Percentiles rank a stretch among this genome's conserved stretches.
phyloP scores from a whole-genome alignment of 2,888 invertebrate genomes.

The Leptinotarsa peninsularis region DNA sequence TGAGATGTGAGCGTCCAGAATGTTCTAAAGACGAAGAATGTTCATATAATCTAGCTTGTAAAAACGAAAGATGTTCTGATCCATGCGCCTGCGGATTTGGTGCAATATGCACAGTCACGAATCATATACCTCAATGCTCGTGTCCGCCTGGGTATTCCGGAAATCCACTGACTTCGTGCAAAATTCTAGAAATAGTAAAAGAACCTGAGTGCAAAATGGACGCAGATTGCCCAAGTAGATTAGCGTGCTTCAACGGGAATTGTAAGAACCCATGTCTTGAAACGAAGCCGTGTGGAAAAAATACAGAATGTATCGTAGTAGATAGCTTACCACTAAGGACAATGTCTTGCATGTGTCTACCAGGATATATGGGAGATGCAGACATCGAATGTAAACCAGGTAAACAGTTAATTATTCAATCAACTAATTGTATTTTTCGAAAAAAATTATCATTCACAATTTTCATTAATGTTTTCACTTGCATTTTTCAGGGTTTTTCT shows the following conservation, averaged over 20 bases:
- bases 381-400: slow-evolving; percentile 85
- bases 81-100: slow-evolving; percentile 87
- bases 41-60: slow-evolving; percentile 82
- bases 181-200: slow-evolving; percentile 69
- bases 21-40: slow-evolving; percentile 83
- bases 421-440: slow-evolving; percentile 3
- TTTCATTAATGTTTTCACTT: background rate
- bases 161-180: slow-evolving; percentile 79
- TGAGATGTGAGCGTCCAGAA: slow-evolving; percentile 82
- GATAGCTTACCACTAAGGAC: slow-evolving; percentile 89
- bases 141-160: slow-evolving; percentile 87
- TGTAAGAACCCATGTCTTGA: slow-evolving; percentile 86
- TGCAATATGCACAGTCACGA: slow-evolving; percentile 81
- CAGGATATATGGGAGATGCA: slow-evolving; percentile 87
- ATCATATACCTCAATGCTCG: slow-evolving; percentile 82
- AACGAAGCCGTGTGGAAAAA: slow-evolving; percentile 82
- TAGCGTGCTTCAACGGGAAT: slow-evolving; percentile 83
- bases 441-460: slow-evolving; percentile 1
- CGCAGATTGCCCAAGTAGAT: slow-evolving; percentile 85
- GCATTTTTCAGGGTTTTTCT: slow-evolving; percentile 21
- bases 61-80: slow-evolving; percentile 81
- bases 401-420: slow-evolving; percentile 66
- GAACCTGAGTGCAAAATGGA: slow-evolving; percentile 80
- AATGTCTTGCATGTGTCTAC: slow-evolving; percentile 87
- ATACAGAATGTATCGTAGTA: slow-evolving; percentile 86